Percentiles rank a stretch among this genome's conserved stretches.
Conservation (phyloP, 2,797 vertebrate species). For the Acridotheres tristis region DNA sequence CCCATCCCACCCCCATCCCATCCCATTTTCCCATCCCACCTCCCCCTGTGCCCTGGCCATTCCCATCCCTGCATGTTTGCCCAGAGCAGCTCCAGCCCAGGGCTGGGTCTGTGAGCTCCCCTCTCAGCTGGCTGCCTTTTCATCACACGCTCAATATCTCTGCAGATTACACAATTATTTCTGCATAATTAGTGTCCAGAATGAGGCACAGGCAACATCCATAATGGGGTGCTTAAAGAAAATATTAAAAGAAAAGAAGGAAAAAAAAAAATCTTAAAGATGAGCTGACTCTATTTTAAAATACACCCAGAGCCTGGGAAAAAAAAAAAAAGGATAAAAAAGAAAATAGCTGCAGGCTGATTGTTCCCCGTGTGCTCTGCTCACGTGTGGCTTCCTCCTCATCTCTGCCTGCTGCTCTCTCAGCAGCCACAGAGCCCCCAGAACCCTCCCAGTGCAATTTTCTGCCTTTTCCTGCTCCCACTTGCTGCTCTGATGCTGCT, state of each 20-base stretch:
- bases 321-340: neutral
- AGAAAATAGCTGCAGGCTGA: neutral
- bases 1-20: too few relatives aligned
- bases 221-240: neutral
- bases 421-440: neutral
- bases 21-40: too few relatives aligned
- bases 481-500: neutral
- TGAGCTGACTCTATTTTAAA: neutral
- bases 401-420: neutral
- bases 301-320: neutral
- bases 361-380: neutral
- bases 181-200: constrained; percentile 49
- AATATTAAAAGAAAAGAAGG: neutral
- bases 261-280: neutral
- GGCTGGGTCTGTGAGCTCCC: neutral
- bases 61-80: neutral
- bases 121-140: constrained; percentile 45
- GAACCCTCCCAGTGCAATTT: neutral
- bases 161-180: constrained; percentile 59
- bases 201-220: constrained; percentile 37
- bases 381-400: neutral
- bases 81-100: neutral
- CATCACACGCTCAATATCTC: constrained; percentile 58
- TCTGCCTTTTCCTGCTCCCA: neutral
- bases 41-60: rapidly evolving